phyloP scores from a whole-genome alignment of 1,140 invertebrate genomes.

The Trissolcus basalis region DNA sequence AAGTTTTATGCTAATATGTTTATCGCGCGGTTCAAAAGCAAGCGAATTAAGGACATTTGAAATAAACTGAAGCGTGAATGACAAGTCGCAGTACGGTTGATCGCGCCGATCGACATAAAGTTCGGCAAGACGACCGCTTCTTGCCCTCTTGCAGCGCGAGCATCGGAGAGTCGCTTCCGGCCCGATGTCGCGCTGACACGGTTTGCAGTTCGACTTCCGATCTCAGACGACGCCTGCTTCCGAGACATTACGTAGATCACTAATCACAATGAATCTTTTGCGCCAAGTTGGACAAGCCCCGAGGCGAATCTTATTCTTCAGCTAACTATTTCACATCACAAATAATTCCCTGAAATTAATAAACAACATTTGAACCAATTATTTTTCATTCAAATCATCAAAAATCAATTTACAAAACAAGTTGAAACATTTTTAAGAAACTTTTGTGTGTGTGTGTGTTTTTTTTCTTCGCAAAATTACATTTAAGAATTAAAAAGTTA shows the following conservation, averaged over 20 bases:
- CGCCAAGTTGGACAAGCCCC: conserved; percentile 21
- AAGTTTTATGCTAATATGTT: conserved; percentile 19
- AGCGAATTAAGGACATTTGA: conserved; percentile 20
- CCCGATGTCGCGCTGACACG: conserved; percentile 43
- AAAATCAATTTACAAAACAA: too few species aligned
- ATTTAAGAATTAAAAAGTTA: too few species aligned
- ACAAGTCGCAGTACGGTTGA: conserved; percentile 55
- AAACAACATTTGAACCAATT: too few species aligned
- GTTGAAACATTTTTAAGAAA: too few species aligned
- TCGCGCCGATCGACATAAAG: conserved; percentile 56
- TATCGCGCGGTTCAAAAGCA: conserved; percentile 28
- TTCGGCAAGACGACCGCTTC: conserved; percentile 53
- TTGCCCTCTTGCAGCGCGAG: conserved; percentile 16
- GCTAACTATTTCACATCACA: too few species aligned
- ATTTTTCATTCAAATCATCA: too few species aligned
- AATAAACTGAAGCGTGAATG: conserved; percentile 57
- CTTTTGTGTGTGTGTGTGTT: too few species aligned
- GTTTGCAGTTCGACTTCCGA: conserved; percentile 50
- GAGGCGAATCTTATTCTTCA: neutral
- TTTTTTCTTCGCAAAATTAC: too few species aligned
- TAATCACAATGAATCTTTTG: conserved; percentile 31
- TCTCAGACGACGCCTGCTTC: conserved; percentile 52
- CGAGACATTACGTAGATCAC: conserved; percentile 42
- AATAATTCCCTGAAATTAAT: neutral
- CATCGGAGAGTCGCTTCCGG: conserved; percentile 42